These are phyloP conservation scores for Drosophila dunni DNA, from an alignment of 1,140 invertebrate genomes.

Conservation along the genomic window DNA sequence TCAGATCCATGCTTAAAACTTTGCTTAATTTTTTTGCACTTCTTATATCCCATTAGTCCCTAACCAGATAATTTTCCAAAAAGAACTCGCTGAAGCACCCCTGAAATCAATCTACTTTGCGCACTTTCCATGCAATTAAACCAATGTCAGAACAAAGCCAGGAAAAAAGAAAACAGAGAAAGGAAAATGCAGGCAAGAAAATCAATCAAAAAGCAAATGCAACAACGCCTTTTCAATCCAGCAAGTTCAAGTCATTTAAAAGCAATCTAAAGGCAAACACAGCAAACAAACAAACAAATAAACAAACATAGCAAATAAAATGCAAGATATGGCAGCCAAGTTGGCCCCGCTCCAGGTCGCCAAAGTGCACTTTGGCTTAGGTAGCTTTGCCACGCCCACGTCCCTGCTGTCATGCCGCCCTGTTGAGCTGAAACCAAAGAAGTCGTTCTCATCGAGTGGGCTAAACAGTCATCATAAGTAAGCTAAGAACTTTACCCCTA, in stretches of 20 bases:
- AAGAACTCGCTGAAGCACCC: not conserved
- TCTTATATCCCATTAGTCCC: not conserved
- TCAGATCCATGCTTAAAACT: not conserved
- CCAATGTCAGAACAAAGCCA: slow-evolving; percentile 46
- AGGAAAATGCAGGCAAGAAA: slow-evolving; percentile 56
- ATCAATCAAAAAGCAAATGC: slow-evolving; percentile 69
- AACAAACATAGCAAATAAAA: slow-evolving; percentile 45
- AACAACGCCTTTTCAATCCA: slow-evolving; percentile 43
- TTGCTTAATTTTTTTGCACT: slow-evolving; percentile 6
- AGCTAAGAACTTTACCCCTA: slow-evolving; percentile 74
- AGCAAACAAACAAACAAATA: slow-evolving; percentile 42
- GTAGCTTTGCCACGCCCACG: not conserved
- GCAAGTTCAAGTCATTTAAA: slow-evolving; percentile 78
- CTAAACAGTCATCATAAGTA: slow-evolving; percentile 70
- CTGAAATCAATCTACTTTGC: slow-evolving; percentile 64
- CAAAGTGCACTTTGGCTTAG: slow-evolving; percentile 23
- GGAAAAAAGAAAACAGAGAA: slow-evolving; percentile 14
- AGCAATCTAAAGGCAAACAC: slow-evolving; percentile 65
- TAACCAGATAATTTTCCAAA: slow-evolving; percentile 21
- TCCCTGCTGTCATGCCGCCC: not conserved
- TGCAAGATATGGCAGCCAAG: slow-evolving; percentile 61
- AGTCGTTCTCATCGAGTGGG: slow-evolving; percentile 71
- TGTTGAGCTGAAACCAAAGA: slow-evolving; percentile 16
- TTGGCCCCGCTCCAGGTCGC: slow-evolving; percentile 45
- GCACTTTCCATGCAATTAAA: slow-evolving; percentile 79